Evolutionary conservation across 1,140 invertebrate species (phyloP).

Genomic region (Diorhabda carinulata): DNA sequence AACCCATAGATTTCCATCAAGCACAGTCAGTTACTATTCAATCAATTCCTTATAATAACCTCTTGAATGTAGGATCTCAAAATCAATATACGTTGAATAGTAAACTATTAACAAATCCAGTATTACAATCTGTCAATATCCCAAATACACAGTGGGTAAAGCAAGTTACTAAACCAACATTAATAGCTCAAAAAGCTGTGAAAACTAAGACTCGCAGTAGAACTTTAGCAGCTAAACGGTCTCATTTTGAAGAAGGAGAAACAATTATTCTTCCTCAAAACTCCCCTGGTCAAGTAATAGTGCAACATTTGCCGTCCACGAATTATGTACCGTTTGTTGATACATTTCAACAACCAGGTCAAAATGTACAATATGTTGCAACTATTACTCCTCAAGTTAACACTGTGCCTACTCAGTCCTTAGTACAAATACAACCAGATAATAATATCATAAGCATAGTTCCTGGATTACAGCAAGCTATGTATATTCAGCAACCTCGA

Average conservation of each 20-base stretch:
- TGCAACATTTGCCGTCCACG: constrained; percentile 62
- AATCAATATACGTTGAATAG: constrained; percentile 35
- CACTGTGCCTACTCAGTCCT: constrained; percentile 31
- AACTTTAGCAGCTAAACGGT: constrained; percentile 34
- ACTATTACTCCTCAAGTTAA: constrained; percentile 57
- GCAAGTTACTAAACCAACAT: constrained; percentile 28
- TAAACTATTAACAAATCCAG: constrained; percentile 33
- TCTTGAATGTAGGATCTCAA: constrained; percentile 33
- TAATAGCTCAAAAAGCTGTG: constrained; percentile 28
- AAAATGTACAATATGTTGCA: constrained; percentile 68
- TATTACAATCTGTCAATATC: constrained; percentile 32
- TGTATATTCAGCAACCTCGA: constrained; percentile 43
- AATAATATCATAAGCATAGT: constrained; percentile 62
- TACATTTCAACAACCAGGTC: constrained; percentile 61
- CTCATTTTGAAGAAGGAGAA: constrained; percentile 18
- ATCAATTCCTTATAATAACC: constrained; percentile 32
- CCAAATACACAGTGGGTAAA: constrained; percentile 35
- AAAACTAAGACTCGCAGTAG: constrained; percentile 29
- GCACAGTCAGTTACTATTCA: constrained; percentile 37
- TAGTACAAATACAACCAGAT: constrained; percentile 54
- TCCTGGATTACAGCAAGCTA: constrained; percentile 58
- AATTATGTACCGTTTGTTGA: constrained; percentile 69
- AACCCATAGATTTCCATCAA: constrained; percentile 35
- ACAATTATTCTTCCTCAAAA: constrained; percentile 19
- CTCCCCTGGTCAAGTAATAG: constrained; percentile 47